phyloP scores from a whole-genome alignment of 2,797 vertebrate species.

The Labeo calbasu region DNA sequence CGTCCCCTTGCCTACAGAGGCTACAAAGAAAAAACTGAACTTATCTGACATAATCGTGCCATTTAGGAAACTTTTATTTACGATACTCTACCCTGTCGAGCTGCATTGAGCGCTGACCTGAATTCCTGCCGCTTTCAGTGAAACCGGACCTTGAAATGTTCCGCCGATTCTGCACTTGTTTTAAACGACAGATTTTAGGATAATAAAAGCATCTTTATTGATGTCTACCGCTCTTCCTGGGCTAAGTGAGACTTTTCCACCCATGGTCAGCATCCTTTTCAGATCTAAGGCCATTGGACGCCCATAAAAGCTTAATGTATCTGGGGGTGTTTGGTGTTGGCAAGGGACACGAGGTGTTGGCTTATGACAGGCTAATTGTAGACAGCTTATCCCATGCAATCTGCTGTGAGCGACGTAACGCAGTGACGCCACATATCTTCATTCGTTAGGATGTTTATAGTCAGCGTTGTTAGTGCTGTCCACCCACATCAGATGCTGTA shows the following conservation, averaged over 20 bases:
- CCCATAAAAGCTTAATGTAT: constrained; percentile 1
- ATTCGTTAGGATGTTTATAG: constrained; percentile 51
- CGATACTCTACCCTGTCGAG: background rate
- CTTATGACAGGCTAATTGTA: constrained; percentile 32
- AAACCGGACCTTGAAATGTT: background rate
- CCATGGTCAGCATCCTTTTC: background rate
- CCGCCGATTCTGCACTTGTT: background rate
- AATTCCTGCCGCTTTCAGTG: constrained; percentile 15
- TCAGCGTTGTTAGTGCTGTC: constrained; percentile 23
- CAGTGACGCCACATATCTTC: constrained; percentile 29
- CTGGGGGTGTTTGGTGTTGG: background rate
- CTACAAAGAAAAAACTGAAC: constrained; percentile 14
- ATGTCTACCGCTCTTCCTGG: constrained; percentile 36
- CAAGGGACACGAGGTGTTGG: background rate
- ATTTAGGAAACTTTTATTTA: constrained; percentile 49
- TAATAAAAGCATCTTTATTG: constrained; percentile 30
- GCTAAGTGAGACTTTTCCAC: constrained; percentile 43
- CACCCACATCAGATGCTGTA: constrained; percentile 41
- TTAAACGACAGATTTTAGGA: constrained; percentile 25
- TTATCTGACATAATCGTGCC: constrained; percentile 38
- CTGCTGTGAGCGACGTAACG: constrained; percentile 22
- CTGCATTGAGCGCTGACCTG: background rate
- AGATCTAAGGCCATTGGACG: constrained; percentile 3
- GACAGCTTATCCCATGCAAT: constrained; percentile 33
- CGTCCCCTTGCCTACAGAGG: constrained; percentile 30